Conservation (phyloP, 2,797 vertebrate species). For the Macropodus opercularis region DNA sequence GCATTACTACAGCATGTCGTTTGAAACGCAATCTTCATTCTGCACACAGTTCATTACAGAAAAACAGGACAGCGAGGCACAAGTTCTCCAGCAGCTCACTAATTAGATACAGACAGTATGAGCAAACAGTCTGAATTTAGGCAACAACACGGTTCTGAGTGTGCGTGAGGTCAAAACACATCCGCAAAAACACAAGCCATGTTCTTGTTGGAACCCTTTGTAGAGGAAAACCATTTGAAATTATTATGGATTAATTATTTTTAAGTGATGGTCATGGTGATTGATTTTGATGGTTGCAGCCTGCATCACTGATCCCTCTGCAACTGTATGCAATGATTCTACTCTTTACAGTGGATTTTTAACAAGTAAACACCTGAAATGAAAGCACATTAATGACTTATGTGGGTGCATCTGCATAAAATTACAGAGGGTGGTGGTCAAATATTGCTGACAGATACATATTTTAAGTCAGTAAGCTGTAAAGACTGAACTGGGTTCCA, state of each 20-base stretch:
- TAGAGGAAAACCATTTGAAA: not conserved
- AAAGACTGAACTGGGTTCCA: conserved; percentile 6
- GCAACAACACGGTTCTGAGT: conserved; percentile 18
- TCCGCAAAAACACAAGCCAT: not conserved
- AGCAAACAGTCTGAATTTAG: conserved; percentile 39
- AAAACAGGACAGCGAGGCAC: conserved; percentile 21
- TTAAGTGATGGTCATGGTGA: not conserved
- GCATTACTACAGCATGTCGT: conserved; percentile 33
- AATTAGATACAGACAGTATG: conserved; percentile 61
- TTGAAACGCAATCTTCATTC: conserved; percentile 45
- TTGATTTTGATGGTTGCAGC: not conserved
- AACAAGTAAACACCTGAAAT: conserved; percentile 7
- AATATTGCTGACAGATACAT: conserved; percentile 3
- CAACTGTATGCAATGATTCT: not conserved
- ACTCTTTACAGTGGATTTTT: not conserved
- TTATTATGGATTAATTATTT: not conserved
- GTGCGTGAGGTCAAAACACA: conserved; percentile 32
- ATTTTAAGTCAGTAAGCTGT: conserved; percentile 1
- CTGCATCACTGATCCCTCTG: not conserved
- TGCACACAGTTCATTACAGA: conserved; percentile 46
- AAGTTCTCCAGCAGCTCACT: conserved; percentile 41
- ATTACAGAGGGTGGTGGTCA: conserved; percentile 7
- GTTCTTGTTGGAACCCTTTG: not conserved
- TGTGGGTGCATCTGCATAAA: conserved; percentile 14
- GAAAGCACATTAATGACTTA: not conserved